These are phyloP conservation scores for Thera obeliscata DNA, from an alignment of 2,888 invertebrate species.

Conservation along the genomic window DNA sequence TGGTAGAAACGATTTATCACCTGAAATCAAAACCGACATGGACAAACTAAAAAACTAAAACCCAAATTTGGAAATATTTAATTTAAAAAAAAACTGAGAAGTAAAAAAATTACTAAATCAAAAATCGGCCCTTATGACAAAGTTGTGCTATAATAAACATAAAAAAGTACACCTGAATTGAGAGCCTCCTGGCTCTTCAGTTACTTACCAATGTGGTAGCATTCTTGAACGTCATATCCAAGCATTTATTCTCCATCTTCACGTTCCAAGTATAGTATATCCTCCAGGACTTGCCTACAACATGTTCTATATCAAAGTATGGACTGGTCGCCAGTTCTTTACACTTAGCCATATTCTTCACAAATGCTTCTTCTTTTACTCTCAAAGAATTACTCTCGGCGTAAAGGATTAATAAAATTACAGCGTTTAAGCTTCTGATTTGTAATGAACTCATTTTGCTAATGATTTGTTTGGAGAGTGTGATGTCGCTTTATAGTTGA, in stretches of 20 bases:
- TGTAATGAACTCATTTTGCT: conserved; percentile 26
- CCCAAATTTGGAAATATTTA: too few relatives aligned
- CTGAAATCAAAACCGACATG: conserved; percentile 41
- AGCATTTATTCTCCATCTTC: conserved; percentile 55
- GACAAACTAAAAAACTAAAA: too few relatives aligned
- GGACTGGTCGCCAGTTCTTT: conserved; percentile 53
- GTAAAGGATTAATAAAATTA: conserved; percentile 1
- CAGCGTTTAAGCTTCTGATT: conserved; percentile 7
- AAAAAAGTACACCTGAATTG: too few relatives aligned
- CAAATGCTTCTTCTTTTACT: conserved; percentile 5
- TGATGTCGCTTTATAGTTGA: conserved; percentile 27
- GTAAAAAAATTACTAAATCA: too few relatives aligned
- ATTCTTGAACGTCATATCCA: conserved; percentile 63
- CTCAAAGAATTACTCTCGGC: conserved; percentile 13
- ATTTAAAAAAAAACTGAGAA: too few relatives aligned
- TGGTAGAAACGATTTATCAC: conserved; percentile 58
- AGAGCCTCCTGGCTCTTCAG: too few relatives aligned
- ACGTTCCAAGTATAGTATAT: conserved; percentile 70
- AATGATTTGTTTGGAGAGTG: conserved; percentile 8
- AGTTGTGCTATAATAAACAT: too few relatives aligned
- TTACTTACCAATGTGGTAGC: conserved; percentile 57
- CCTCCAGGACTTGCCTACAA: conserved; percentile 63
- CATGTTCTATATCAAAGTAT: conserved; percentile 62
- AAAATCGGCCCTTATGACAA: too few relatives aligned
- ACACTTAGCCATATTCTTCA: conserved; percentile 49